These are phyloP conservation scores for Elaphurus davidianus DNA, from an alignment of 2,113 vertebrate genomes.

Conservation along the genomic window DNA sequence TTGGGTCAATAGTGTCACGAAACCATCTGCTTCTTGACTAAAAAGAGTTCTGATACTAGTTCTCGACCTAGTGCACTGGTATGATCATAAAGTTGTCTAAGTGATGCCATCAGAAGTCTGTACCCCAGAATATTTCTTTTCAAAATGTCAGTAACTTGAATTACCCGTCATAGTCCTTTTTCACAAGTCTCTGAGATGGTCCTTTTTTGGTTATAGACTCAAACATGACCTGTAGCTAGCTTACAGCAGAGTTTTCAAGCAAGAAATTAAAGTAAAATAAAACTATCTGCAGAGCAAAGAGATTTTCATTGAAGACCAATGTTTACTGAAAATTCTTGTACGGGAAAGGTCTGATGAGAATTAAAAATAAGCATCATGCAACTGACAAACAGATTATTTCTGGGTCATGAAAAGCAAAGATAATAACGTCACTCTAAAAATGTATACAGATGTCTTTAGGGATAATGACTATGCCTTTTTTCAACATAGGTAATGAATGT, in stretches of 20 bases:
- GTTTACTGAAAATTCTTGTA: constrained; percentile 1
- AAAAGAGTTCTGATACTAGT: not conserved
- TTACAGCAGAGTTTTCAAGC: not conserved
- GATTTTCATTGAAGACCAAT: not conserved
- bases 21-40: not conserved
- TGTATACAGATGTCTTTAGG: not conserved
- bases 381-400: not conserved
- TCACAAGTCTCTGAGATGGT: not conserved
- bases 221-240: not conserved
- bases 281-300: not conserved
- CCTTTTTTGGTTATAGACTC: not conserved
- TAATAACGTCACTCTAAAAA: not conserved
- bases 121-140: not conserved
- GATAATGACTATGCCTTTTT: not conserved
- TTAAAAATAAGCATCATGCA: not conserved
- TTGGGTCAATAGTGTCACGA: not conserved
- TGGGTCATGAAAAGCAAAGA: not conserved
- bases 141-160: not conserved
- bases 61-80: not conserved
- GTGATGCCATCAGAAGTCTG: not conserved
- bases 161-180: not conserved
- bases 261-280: constrained; percentile 14
- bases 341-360: not conserved
- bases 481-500: not conserved
- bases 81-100: not conserved